phyloP scores from a whole-genome alignment of 2,888 invertebrate genomes.

The Marasmarcha lunaedactyla region DNA sequence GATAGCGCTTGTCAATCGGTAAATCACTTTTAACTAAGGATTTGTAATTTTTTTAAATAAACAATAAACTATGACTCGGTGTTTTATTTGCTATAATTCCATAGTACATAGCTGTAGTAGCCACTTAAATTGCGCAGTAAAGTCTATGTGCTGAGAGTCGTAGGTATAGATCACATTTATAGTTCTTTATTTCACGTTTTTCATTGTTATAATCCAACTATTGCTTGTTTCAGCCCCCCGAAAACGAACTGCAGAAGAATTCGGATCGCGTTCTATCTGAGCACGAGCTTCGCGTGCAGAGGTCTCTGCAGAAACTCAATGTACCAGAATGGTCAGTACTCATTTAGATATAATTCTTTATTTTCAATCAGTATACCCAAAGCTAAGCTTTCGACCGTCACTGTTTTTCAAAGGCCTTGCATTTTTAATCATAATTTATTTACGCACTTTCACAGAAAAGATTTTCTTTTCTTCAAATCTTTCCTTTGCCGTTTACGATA shows the following conservation, averaged over 20 bases:
- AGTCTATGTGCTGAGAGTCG: too few relatives aligned
- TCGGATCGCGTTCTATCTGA: constrained; percentile 89
- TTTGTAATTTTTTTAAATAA: background rate
- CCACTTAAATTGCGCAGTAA: too few relatives aligned
- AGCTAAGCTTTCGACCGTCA: background rate
- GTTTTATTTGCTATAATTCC: too few relatives aligned
- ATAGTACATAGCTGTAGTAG: too few relatives aligned
- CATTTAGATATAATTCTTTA: background rate
- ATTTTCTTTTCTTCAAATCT: too few relatives aligned
- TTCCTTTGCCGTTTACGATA: too few relatives aligned
- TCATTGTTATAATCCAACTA: constrained; percentile 8
- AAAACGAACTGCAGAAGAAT: constrained; percentile 93
- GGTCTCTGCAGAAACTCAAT: constrained; percentile 92
- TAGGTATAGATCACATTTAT: too few relatives aligned
- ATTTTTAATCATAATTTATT: too few relatives aligned
- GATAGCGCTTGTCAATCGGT: constrained; percentile 34
- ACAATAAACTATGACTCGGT: too few relatives aligned
- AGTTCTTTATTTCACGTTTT: too few relatives aligned
- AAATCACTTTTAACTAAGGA: constrained; percentile 22
- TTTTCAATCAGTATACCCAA: background rate
- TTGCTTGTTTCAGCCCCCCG: constrained; percentile 81
- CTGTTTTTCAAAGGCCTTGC: too few relatives aligned
- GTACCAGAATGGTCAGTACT: constrained; percentile 89
- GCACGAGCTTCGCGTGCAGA: constrained; percentile 93
- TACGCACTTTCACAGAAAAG: too few relatives aligned